Evolutionary conservation across 2,797 vertebrate genomes (phyloP).

Genomic region (Kryptolebias ocellatus): DNA sequence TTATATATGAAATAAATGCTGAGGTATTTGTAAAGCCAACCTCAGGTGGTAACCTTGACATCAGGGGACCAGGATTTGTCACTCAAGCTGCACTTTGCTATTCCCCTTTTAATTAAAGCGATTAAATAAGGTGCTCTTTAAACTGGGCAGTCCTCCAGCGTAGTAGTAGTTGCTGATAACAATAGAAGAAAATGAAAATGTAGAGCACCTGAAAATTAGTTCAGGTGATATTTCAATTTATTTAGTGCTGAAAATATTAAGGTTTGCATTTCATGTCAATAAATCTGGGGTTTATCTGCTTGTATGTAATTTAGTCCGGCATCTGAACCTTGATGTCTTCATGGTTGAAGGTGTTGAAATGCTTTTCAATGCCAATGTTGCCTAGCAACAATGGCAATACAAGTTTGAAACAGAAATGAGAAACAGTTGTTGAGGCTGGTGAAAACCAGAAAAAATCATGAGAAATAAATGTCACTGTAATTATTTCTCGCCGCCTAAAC

Average conservation of each 20-base stretch:
- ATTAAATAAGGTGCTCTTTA: slow-evolving; percentile 53
- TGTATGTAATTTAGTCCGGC: neutral
- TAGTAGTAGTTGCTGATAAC: slow-evolving; percentile 34
- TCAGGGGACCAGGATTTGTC: slow-evolving; percentile 56
- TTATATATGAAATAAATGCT: slow-evolving; percentile 33
- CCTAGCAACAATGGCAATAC: no score
- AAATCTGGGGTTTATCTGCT: slow-evolving; percentile 1
- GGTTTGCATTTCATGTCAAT: neutral
- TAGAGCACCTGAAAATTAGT: neutral
- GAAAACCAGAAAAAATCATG: no score
- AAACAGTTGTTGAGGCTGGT: no score
- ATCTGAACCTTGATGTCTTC: neutral
- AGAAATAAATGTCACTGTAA: no score
- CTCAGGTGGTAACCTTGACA: slow-evolving; percentile 51
- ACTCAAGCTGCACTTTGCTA: slow-evolving; percentile 59
- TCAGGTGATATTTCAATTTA: neutral
- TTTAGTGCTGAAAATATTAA: neutral
- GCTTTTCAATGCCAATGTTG: neutral
- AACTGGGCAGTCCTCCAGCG: slow-evolving; percentile 29
- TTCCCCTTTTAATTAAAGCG: slow-evolving; percentile 67
- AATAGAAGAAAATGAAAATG: slow-evolving; percentile 31
- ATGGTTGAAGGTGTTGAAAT: neutral
- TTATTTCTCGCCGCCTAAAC: no score
- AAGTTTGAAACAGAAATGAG: no score
- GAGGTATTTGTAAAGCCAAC: slow-evolving; percentile 31